Base-by-base conservation (phyloP, 2,888 invertebrate genomes). In the Stramonita haemastoma region DNA sequence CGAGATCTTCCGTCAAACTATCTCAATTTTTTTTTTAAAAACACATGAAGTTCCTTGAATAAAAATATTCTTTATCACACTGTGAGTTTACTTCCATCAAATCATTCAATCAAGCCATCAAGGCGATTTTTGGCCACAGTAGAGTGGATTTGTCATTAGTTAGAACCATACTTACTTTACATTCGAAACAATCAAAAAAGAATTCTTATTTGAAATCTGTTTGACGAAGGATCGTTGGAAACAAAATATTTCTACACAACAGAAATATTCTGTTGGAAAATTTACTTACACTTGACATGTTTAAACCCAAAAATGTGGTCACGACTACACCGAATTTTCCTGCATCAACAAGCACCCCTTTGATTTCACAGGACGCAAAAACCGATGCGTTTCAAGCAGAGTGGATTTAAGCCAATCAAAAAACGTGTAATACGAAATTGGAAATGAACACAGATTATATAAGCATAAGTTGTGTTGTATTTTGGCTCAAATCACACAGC, bases 261-360 rank as follows among this genome's bases (percentile, higher is more conserved):
- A 22, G 13, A 17, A 79, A 26, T 46, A 46, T 29, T 56, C 57
- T 22, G 15, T 15, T 36, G 13, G 5, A 56, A 29, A 8, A 85
- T 57, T 87, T 90, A 92, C 92, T 91, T 91, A 92, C 92, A 91
- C 91, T 91, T 56, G 92, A 92, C 92, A 92, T 92, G 77, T 57
- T 89, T 86, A 15, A 66, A 26, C 32, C 32, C 22, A 22, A 86
- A 6, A 66, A 86, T 32, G 86, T 26, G 29, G 29, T 66, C 86
- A 66, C 66, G 32, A 86, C 32, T 15, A 29, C 60, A 34, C 66
- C 13, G 32, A 66, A 34, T 32, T 29, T 57, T 29, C 57, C 66
- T 32, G 66, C 29, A 86, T 86, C 34, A 57, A 34, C 73, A 84
- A 81, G 87, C 87, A 79, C 87, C 87, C 84, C 89, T 36, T 84